Base-by-base conservation (phyloP, 2,888 invertebrate species). In the Euclidia mi region DNA sequence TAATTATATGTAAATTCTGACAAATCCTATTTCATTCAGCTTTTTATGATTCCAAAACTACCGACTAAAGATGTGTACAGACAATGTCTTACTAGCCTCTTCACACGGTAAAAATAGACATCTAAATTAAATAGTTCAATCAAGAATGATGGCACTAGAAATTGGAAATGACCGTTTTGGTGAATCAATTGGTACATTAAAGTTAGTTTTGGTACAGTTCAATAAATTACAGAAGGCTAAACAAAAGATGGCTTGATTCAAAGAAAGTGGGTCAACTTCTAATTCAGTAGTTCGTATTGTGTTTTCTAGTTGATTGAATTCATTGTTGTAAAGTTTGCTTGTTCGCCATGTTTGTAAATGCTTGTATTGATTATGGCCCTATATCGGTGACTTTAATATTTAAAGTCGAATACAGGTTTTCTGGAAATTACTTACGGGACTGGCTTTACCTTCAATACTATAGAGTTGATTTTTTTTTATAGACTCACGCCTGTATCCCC, bases 171-270 rank as follows among this genome's bases (percentile, higher is more conserved):
- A 9, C 37, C 10, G 37, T 37, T 17, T 37, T 18, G 17, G 4
- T 37, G 12, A 20, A 20, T 25, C 20, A 0, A 9, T 6, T 4
- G 12, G 9, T 28, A 42, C 28, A 25, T 29, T 29, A 29, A 29
- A 15, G 12, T 12, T 20, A 20, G 17, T 17, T 10, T n/a, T 25
- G 14, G 18, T 37, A 53, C 43, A 29, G 28, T 29, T 37, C 37
- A 49, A 56, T 56, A 49, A 56, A 49, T 56, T 44, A 44, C 37
- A 18, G 47, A 55, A 41, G 34, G 14, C 34, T 45, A 56, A 49
- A 49, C 56, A 49, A 41, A 48, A 44, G 48, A 34, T 44, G 44
- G 37, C 11, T 47, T 37, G 49, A 18, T 40, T 48, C 18, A 51
- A 43, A 46, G 37, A 34, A 31, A 50, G 34, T 47, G 10, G 60